Evolutionary conservation across 1,140 invertebrate species (phyloP).

Genomic region (Brevipalpus yothersi): DNA sequence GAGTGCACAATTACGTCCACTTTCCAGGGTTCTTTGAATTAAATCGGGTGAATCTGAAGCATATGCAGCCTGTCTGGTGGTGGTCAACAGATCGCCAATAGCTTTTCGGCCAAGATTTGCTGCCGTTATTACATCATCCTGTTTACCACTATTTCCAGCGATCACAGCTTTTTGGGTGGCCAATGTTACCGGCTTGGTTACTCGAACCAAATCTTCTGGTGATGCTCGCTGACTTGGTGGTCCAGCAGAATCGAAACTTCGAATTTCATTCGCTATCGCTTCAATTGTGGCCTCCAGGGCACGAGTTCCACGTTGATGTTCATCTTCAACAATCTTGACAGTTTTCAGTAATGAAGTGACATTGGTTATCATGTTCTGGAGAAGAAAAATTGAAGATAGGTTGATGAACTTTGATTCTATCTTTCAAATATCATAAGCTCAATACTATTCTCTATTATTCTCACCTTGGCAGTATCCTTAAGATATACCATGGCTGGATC

Average conservation of each 20-base stretch:
- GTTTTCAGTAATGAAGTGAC: slow-evolving; percentile 94
- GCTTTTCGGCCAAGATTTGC: slow-evolving; percentile 90
- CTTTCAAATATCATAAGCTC: too few species aligned
- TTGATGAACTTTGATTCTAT: neutral
- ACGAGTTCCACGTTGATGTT: slow-evolving; percentile 78
- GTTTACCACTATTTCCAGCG: slow-evolving; percentile 73
- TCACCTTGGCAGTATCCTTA: slow-evolving; percentile 93
- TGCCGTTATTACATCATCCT: slow-evolving; percentile 85
- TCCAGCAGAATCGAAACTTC: slow-evolving; percentile 21
- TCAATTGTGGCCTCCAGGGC: slow-evolving; percentile 93
- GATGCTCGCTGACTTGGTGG: slow-evolving; percentile 39
- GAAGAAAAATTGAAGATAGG: neutral
- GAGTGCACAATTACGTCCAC: slow-evolving; percentile 54
- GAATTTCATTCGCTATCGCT: slow-evolving; percentile 86
- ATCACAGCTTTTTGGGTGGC: slow-evolving; percentile 84
- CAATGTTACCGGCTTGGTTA: slow-evolving; percentile 78
- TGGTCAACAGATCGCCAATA: slow-evolving; percentile 72
- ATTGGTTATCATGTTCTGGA: slow-evolving; percentile 92
- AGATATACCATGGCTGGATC: slow-evolving; percentile 86
- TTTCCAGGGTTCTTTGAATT: slow-evolving; percentile 41
- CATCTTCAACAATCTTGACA: slow-evolving; percentile 94
- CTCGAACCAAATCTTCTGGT: slow-evolving; percentile 73
- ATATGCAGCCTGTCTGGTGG: slow-evolving; percentile 60
- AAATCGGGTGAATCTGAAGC: slow-evolving; percentile 61
- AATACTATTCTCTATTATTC: slow-evolving; percentile 10